Conservation (phyloP, 2,888 invertebrate genomes). For the Synergus itoensis region DNA sequence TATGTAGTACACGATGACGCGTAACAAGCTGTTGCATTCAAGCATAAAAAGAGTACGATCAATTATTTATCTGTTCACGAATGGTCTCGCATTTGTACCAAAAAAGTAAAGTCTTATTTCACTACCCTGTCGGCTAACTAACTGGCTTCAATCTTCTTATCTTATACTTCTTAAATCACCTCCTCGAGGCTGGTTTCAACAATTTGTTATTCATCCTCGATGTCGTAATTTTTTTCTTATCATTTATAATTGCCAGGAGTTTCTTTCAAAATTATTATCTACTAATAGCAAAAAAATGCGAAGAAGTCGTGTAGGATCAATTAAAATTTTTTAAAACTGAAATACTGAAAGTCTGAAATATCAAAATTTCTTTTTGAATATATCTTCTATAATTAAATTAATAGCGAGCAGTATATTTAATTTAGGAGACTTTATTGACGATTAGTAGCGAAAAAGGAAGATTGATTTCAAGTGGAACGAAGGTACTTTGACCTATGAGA, state of each 20-base stretch:
- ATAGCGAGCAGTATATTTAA: background rate
- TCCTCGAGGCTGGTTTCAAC: conserved; percentile 37
- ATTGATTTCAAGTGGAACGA: background rate
- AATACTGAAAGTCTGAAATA: too few species aligned
- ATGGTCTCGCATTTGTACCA: conserved; percentile 33
- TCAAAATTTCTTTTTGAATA: too few species aligned
- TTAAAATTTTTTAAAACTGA: background rate
- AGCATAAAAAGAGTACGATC: conserved; percentile 30
- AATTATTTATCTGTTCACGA: conserved; percentile 32
- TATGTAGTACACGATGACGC: conserved; percentile 26
- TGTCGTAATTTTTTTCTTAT: background rate
- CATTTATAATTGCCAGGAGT: background rate
- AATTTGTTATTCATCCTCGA: conserved; percentile 9
- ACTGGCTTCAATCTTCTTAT: conserved; percentile 10
- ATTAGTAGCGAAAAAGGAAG: background rate
- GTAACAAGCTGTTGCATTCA: conserved; percentile 31
- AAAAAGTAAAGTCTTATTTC: conserved; percentile 36
- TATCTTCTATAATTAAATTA: background rate
- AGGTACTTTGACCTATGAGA: conserved; percentile 58
- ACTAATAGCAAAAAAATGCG: background rate
- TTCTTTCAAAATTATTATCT: background rate
- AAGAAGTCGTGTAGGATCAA: background rate
- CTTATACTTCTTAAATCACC: background rate
- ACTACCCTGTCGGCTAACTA: conserved; percentile 16
- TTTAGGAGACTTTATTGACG: background rate